These are phyloP conservation scores for Siniperca obscura DNA, from an alignment of 2,797 vertebrate genomes.

Conservation along the genomic window DNA sequence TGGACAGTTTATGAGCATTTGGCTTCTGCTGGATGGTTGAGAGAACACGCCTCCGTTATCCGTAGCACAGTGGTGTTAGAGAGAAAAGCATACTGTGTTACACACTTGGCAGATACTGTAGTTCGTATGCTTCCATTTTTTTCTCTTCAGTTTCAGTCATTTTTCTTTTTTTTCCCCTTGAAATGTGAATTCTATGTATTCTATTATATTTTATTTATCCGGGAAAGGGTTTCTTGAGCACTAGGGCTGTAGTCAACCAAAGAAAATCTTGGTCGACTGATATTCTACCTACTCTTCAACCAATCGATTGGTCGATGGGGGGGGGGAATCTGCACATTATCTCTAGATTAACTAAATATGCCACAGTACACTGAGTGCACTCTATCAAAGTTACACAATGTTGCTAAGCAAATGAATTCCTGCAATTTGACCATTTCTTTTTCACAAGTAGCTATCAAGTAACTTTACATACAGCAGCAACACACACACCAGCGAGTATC, in stretches of 20 bases:
- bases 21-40: slow-evolving; percentile 59
- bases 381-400: no score
- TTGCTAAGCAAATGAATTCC: no score
- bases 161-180: not conserved
- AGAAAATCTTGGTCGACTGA: no score
- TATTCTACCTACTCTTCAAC: no score
- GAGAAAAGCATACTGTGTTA: slow-evolving; percentile 5
- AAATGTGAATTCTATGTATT: slow-evolving; percentile 13
- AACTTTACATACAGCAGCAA: no score
- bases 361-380: no score
- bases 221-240: not conserved
- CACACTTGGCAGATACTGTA: slow-evolving; percentile 25
- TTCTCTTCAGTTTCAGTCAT: not conserved
- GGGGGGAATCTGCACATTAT: no score
- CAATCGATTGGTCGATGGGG: no score
- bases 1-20: slow-evolving; percentile 54
- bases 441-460: no score
- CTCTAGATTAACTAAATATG: no score
- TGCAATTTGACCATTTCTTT: no score
- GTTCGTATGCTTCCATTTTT: slow-evolving; percentile 23
- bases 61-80: slow-evolving; percentile 23
- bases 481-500: no score
- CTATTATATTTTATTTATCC: not conserved
- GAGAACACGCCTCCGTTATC: slow-evolving; percentile 50
- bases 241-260: not conserved